Evolutionary conservation across 2,797 vertebrate genomes (phyloP).

Genomic region (Periophthalmus magnuspinnatus): DNA sequence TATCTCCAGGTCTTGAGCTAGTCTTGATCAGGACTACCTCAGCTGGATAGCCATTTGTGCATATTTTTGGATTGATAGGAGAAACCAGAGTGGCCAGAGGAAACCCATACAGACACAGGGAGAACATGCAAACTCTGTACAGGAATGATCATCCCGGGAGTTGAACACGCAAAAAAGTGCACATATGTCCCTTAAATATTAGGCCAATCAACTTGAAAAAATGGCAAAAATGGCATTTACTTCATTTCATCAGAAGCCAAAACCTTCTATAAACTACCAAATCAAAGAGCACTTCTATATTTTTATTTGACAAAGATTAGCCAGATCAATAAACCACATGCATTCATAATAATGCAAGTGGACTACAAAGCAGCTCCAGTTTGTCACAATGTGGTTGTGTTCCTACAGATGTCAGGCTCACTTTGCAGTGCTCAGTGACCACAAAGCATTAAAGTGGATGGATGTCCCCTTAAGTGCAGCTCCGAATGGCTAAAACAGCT

Average conservation of each 20-base stretch:
- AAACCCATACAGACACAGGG: no score
- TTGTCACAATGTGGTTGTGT: conserved; percentile 25
- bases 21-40: no score
- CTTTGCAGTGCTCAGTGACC: conserved; percentile 23
- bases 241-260: not conserved
- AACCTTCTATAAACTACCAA: not conserved
- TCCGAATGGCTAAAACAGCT: conserved; percentile 69
- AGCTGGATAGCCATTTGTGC: no score
- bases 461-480: conserved; percentile 51
- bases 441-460: conserved; percentile 54
- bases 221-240: no score
- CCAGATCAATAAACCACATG: not conserved
- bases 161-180: no score
- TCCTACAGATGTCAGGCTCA: conserved; percentile 37
- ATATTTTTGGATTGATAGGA: no score
- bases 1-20: no score
- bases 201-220: no score
- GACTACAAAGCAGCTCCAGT: not conserved
- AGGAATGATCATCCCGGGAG: no score
- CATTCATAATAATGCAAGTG: not conserved
- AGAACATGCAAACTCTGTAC: no score
- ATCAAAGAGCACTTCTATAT: not conserved
- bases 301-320: not conserved
- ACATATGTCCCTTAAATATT: no score
- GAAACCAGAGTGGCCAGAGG: no score